Conservation (phyloP, 64 coral and sea anemone species). For the Dendrophyllia cribrosa region DNA sequence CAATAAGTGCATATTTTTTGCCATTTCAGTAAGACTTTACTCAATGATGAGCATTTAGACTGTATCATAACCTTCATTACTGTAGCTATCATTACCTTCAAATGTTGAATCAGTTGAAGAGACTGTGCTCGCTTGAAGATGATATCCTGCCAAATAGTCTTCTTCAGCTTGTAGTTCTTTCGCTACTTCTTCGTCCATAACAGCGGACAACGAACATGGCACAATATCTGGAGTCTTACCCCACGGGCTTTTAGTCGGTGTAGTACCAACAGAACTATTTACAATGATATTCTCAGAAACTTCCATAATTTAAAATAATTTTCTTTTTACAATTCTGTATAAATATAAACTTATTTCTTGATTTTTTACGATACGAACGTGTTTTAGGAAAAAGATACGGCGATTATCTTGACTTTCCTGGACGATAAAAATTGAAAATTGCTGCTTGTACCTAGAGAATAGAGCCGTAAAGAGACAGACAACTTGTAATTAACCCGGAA, state of each 20-base stretch:
- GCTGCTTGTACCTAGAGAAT: background rate
- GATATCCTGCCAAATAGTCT: constrained; percentile 35
- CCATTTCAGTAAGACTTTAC: too few species aligned
- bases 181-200: constrained; percentile 97
- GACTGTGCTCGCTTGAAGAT: background rate
- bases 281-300: constrained; percentile 85
- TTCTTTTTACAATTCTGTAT: constrained; percentile 30
- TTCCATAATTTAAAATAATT: constrained; percentile 79
- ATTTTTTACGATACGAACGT: background rate
- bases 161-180: constrained; percentile 88
- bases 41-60: too few species aligned
- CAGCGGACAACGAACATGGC: constrained; percentile 71
- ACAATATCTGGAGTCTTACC: constrained; percentile 46
- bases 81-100: constrained; percentile 3
- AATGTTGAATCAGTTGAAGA: background rate
- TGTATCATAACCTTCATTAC: background rate
- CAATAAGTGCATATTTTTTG: too few species aligned
- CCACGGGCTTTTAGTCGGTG: constrained; percentile 77
- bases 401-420: background rate
- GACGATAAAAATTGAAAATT: background rate
- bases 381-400: background rate
- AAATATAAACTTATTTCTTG: background rate
- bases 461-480: background rate
- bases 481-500: background rate
- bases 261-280: constrained; percentile 7